These are phyloP conservation scores for Phocides pigmalion DNA, from an alignment of 1,140 invertebrate genomes.

Conservation along the genomic window DNA sequence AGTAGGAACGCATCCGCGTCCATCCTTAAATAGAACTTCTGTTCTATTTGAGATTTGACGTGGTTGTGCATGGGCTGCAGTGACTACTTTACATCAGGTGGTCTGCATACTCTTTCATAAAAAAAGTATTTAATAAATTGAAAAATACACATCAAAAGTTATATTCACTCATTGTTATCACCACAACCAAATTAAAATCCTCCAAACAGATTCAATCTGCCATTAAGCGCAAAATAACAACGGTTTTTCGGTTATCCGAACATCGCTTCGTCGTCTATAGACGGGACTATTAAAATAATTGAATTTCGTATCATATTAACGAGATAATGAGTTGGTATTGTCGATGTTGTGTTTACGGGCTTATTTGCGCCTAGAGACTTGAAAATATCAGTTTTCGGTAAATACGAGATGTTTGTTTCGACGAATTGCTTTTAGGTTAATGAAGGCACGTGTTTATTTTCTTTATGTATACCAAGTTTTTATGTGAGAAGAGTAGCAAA, in stretches of 20 bases:
- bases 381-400: conserved; percentile 8
- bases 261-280: conserved; percentile 19
- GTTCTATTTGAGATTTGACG: no score
- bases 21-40: no score
- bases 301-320: conserved; percentile 27
- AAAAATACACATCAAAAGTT: background rate
- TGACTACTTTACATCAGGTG: no score
- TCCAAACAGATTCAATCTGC: conserved; percentile 29
- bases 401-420: background rate
- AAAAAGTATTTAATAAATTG: no score
- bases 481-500: no score
- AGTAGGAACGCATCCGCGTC: no score
- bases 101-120: no score
- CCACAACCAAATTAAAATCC: conserved; percentile 29
- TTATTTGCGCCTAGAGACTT: conserved; percentile 9
- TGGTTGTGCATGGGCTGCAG: no score
- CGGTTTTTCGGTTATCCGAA: conserved; percentile 28
- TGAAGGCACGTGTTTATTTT: no score
- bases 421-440: background rate
- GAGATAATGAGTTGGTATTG: conserved; percentile 28
- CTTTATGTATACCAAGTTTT: no score
- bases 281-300: conserved; percentile 28
- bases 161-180: conserved; percentile 20
- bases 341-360: conserved; percentile 14
- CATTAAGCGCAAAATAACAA: conserved; percentile 31